Conservation (phyloP, 2,113 vertebrate species). For the Lichenostomus cassidix region DNA sequence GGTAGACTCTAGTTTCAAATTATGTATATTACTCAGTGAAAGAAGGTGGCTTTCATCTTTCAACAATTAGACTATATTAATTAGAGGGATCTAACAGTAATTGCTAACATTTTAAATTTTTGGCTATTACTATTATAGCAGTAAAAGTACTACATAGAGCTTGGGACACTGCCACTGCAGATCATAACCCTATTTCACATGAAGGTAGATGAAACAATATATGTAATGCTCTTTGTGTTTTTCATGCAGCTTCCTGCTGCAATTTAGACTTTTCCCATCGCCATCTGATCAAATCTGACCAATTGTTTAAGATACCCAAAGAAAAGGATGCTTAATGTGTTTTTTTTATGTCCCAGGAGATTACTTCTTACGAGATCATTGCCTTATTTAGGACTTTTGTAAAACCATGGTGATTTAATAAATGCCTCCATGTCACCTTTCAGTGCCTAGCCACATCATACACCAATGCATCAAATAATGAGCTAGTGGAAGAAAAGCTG, state of each 20-base stretch:
- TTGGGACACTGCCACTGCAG: background rate
- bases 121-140: background rate
- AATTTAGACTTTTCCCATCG: background rate
- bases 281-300: background rate
- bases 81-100: background rate
- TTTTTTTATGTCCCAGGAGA: background rate
- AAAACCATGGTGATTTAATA: background rate
- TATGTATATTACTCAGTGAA: background rate
- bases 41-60: background rate
- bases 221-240: background rate
- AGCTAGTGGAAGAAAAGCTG: background rate
- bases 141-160: background rate
- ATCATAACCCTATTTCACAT: accelerated
- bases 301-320: background rate
- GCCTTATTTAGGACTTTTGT: background rate
- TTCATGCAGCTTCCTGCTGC: background rate
- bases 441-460: background rate
- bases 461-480: background rate
- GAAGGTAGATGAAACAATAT: background rate
- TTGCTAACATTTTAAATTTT: background rate
- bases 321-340: background rate
- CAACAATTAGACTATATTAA: background rate
- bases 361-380: background rate
- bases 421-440: background rate
- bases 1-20: background rate